Base-by-base conservation (phyloP, 64 coral and sea anemone genomes). In the Stylophora pistillata region DNA sequence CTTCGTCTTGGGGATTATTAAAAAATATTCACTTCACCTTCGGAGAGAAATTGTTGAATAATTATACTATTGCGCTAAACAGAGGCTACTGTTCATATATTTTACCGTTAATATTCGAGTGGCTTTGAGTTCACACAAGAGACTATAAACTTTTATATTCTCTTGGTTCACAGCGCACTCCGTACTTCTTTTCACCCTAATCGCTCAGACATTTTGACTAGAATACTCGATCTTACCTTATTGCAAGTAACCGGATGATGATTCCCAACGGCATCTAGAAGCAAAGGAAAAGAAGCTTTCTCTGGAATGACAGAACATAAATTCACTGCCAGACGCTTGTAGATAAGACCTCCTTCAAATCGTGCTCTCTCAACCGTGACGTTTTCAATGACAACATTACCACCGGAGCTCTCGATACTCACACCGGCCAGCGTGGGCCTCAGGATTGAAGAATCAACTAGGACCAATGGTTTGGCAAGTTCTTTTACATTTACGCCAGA, bases 301-400 rank as follows among this genome's bases (percentile, higher is more conserved):
- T 66, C 57, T 64, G 79, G 79, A 82, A 21, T n/a, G 30, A 82
- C 26, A 37, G 58, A 66, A 63, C 79, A 82, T 5, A 82, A 47
- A 61, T 82, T 60, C 79, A 82, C 58, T 4, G 59, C 79, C 34
- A 66, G 63, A 31, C 33, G 18, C 17, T 82, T 66, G 58, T 82
- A 82, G 15, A 82, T 60, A 65, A 82, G 21, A 5, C 94, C 94
- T 83, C 89, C 78, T 30, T 85, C 94, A 65, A 34, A 55, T 9
- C 31, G 72, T 71, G 94, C 85, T 31, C 83, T 88, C 53, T 30
- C 16, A 10, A 95, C 89, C 13, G 15, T 70, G 3, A 79, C 82
- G 70, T 95, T 84, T 18, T 59, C 59, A 56, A 95, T 72, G 0
- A 77, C 62, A 12, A 95, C 25, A 2, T 58, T 23, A 53, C 56